Conservation (phyloP, 2,797 vertebrate genomes). For the Sitta carolinensis region DNA sequence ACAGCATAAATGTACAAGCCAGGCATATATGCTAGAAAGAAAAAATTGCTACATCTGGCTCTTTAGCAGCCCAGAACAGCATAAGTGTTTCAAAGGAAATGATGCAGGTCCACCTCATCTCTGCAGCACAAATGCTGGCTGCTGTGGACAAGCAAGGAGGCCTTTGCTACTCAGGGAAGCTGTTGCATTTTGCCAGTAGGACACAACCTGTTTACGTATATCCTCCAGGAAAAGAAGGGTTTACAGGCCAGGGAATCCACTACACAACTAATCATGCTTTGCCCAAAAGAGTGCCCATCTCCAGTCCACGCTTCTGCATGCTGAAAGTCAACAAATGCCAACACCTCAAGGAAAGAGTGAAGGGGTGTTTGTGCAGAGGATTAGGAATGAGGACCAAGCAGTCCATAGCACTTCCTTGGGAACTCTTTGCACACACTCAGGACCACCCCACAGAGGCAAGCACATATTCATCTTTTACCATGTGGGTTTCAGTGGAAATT, state of each 20-base stretch:
- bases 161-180: background rate
- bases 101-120: background rate
- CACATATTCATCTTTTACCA: background rate
- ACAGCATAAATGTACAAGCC: background rate
- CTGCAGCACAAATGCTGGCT: background rate
- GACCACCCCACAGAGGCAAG: background rate
- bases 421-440: background rate
- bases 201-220: background rate
- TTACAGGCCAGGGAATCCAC: background rate
- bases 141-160: background rate
- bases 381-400: background rate
- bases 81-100: background rate
- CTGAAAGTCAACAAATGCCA: background rate
- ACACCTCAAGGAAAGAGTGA: background rate
- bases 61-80: background rate
- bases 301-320: background rate
- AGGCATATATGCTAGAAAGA: background rate
- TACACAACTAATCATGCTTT: background rate
- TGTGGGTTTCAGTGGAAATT: background rate
- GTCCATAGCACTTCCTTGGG: background rate
- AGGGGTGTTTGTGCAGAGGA: background rate
- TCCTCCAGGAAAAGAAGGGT: background rate
- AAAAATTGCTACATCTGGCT: background rate
- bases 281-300: background rate
- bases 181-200: background rate